phyloP scores from a whole-genome alignment of 2,888 invertebrate species.

The Spodoptera exigua region DNA sequence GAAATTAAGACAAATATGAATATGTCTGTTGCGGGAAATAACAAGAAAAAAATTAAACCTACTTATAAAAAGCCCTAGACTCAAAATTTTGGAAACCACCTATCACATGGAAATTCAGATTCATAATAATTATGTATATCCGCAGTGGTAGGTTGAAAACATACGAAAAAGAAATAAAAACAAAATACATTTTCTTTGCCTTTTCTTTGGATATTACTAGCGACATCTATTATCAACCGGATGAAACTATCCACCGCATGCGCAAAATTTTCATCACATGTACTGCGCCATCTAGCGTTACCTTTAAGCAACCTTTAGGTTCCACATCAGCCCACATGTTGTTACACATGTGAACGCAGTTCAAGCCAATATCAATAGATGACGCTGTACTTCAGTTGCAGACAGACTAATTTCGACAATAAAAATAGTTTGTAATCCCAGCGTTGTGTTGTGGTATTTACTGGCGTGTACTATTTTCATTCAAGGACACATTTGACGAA shows the following conservation, averaged over 20 bases:
- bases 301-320: background rate
- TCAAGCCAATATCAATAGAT: slow-evolving; percentile 33
- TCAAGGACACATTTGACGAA: too few species aligned
- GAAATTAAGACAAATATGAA: too few species aligned
- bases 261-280: background rate
- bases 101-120: too few species aligned
- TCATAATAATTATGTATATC: too few species aligned
- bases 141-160: too few species aligned
- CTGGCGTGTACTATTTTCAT: background rate
- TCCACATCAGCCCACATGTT: slow-evolving; percentile 13
- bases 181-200: background rate
- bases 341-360: background rate
- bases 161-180: too few species aligned
- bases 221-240: slow-evolving; percentile 9
- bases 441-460: too few species aligned
- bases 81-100: too few species aligned
- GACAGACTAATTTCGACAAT: background rate
- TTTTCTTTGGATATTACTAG: background rate
- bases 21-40: too few species aligned
- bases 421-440: background rate
- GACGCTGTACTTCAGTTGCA: slow-evolving; percentile 30
- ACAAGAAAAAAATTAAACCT: too few species aligned
- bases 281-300: slow-evolving; percentile 36
- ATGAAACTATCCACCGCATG: background rate
- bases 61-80: too few species aligned